Evolutionary conservation across 2,888 invertebrate genomes (phyloP), one percentile per base, ranked within the genome.

Genomic region (Brassicogethes aeneus): DNA sequence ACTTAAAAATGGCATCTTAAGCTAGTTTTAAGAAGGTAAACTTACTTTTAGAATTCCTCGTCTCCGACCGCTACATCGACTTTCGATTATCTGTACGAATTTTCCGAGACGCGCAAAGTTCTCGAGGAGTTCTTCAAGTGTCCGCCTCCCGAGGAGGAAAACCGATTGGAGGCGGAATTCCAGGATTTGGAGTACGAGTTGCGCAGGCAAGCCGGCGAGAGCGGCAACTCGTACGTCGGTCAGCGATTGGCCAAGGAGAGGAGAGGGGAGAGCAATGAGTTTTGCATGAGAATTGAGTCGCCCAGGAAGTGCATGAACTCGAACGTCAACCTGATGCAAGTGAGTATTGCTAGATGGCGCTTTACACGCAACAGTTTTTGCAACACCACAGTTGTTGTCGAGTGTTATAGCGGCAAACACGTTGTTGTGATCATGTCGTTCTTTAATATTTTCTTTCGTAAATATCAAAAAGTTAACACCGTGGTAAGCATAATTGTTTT

Each of bases 61-160:
- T 54, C 61, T 16, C 56, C 56, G 15, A 46, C 50, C 16, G 58
- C 61, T 34, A 73, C 75, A 43, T 73, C 84, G 39, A 85, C 88
- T 23, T 89, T 88, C 64, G 89, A 91, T 71, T 90, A 90, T 69
- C 68, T 90, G 47, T 91, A 91, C 66, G 92, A 92, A 69, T 91
- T 91, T 69, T 91, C 91, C 0, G 91, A 92, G 70, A 92, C 92
- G 15, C 75, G 90, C 51, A 91, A 91, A 71, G 91, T 92, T 35
- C 71, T 92, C 33, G 91, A 92, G 62, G 91, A 92, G 70, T 92
- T 92, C 71, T 92, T 91, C 72, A 82, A 86, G 65, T 85, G 86
- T 62, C 84, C 84, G 36, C 79, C 81, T 41, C 73, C 73, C 15
- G 74, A 76, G 50, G 74, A 77, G 59, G 79, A 80, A 48, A 77